Evolutionary conservation across 2,888 invertebrate species (phyloP).

Genomic region (Hydrotaea cyrtoneurina): DNA sequence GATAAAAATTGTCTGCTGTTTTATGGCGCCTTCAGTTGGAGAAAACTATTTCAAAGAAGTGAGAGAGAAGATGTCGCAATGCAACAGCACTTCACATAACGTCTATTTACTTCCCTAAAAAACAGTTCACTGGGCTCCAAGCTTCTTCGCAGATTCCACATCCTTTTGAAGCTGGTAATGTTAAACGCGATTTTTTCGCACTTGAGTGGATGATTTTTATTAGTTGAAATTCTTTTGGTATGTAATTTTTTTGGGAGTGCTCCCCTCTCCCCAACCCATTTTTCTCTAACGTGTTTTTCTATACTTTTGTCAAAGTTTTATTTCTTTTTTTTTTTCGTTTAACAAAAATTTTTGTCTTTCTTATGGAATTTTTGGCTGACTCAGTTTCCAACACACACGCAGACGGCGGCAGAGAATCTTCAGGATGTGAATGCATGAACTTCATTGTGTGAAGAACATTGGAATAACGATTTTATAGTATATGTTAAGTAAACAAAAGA

Average conservation of each 20-base stretch:
- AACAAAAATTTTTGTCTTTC: conserved; percentile 19
- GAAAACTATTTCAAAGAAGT: too few relatives aligned
- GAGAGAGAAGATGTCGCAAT: too few relatives aligned
- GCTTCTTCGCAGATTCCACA: background rate
- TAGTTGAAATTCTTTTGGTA: conserved; percentile 80
- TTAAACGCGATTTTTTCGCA: conserved; percentile 81
- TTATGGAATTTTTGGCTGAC: conserved; percentile 55
- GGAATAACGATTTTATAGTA: background rate
- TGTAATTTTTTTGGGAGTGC: conserved; percentile 55
- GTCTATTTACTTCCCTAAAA: too few relatives aligned
- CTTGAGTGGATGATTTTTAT: conserved; percentile 81
- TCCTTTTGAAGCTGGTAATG: conserved; percentile 73
- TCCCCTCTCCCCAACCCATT: background rate
- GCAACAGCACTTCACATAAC: too few relatives aligned
- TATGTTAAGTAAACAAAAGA: conserved; percentile 35
- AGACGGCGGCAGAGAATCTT: background rate
- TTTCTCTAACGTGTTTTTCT: background rate
- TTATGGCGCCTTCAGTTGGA: too few relatives aligned
- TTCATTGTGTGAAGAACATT: background rate
- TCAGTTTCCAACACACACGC: conserved; percentile 35
- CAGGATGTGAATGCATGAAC: background rate
- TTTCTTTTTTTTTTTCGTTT: background rate
- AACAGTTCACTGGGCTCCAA: background rate
- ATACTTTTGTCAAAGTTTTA: conserved; percentile 15
- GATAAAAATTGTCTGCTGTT: too few relatives aligned